Conservation (phyloP, 1,140 invertebrate species). For the Lepidurus arcticus region DNA sequence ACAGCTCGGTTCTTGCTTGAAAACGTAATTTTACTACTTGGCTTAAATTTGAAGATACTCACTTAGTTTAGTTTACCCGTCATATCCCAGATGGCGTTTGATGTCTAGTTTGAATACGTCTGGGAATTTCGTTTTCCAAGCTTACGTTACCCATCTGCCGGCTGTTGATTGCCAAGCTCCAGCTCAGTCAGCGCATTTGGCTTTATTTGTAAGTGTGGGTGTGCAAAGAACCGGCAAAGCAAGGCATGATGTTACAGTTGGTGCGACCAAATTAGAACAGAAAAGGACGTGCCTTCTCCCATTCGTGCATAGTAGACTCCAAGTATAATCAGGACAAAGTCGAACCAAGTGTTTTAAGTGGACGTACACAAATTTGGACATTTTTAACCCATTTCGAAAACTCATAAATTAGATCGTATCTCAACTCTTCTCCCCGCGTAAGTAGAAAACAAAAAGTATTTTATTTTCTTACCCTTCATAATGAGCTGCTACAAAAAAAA, state of each 20-base stretch:
- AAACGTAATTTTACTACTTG: no score
- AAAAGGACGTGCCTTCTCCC: background rate
- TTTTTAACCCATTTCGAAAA: background rate
- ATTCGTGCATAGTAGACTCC: background rate
- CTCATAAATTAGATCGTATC: background rate
- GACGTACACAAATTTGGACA: background rate
- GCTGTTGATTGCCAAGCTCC: background rate
- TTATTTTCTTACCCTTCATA: background rate
- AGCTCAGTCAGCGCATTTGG: background rate
- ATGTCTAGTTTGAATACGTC: background rate
- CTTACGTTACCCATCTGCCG: background rate
- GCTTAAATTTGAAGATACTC: no score
- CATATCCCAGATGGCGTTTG: background rate
- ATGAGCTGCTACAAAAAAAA: background rate
- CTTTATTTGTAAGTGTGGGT: background rate
- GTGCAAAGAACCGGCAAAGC: background rate
- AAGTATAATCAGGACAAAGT: no score
- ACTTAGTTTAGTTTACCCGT: background rate
- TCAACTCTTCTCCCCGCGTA: background rate
- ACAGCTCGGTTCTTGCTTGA: no score
- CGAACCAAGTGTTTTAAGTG: background rate
- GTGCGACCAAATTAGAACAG: slow-evolving; percentile 10
- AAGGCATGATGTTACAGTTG: background rate
- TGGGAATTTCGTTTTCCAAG: background rate
- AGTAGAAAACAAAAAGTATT: background rate